These are phyloP conservation scores for Chromobotia macracanthus DNA, from an alignment of 2,797 vertebrate species.

Conservation along the genomic window DNA sequence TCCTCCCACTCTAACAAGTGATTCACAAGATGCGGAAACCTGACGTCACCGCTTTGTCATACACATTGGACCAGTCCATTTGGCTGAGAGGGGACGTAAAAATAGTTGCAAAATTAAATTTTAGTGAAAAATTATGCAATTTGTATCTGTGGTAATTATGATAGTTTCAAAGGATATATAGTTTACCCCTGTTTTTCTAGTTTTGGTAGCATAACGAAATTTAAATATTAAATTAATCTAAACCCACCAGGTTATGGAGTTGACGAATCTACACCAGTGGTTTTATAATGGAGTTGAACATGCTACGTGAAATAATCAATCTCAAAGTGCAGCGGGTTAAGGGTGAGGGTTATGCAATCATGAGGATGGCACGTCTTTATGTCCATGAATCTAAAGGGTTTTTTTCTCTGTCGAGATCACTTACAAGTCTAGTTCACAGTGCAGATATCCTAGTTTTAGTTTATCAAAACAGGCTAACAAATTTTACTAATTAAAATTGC, in stretches of 20 bases:
- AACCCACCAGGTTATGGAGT: neutral
- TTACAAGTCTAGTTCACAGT: neutral
- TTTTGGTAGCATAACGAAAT: neutral
- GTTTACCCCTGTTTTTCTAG: neutral
- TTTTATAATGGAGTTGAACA: neutral
- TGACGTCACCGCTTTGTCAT: slow-evolving; percentile 46
- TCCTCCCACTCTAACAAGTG: neutral
- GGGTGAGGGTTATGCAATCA: slow-evolving; percentile 75
- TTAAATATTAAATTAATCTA: no score
- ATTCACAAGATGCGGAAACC: slow-evolving; percentile 36
- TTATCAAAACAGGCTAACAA: no score
- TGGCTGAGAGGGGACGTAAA: neutral
- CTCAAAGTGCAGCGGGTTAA: slow-evolving; percentile 61
- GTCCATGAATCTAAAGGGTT: slow-evolving; percentile 19
- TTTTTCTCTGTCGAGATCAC: slow-evolving; percentile 40
- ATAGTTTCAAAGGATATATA: neutral
- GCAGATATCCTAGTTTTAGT: no score
- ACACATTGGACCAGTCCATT: slow-evolving; percentile 63
- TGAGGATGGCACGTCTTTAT: slow-evolving; percentile 16
- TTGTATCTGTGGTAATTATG: neutral
- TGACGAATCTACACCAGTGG: neutral
- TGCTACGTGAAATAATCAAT: slow-evolving; percentile 49
- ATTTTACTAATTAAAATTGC: no score
- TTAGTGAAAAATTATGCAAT: neutral
- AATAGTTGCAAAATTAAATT: neutral